phyloP scores from a whole-genome alignment of 2,113 vertebrate species.

The Elachura formosa region DNA sequence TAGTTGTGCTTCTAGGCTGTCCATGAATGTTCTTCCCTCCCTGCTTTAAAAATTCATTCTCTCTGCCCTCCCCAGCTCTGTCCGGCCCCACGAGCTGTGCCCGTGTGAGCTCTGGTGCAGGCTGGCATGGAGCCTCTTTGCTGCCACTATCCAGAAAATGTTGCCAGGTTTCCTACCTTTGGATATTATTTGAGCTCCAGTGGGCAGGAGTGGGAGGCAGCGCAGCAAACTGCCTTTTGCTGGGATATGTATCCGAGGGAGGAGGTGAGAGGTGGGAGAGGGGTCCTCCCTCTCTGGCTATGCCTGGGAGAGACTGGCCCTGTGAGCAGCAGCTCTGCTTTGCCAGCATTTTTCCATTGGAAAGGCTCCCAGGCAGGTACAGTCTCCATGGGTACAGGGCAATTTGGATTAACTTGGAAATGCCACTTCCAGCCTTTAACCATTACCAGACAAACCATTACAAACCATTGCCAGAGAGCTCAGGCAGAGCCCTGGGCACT shows the following conservation, averaged over 20 bases:
- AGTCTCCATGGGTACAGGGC: background rate
- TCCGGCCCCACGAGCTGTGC: rapidly evolving
- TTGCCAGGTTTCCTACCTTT: background rate
- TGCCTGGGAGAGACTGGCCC: background rate
- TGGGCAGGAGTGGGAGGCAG: background rate
- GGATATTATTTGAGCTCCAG: background rate
- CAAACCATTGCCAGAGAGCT: too few relatives aligned
- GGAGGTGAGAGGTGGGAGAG: background rate
- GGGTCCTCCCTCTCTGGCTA: background rate
- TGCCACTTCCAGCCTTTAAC: background rate
- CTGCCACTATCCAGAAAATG: background rate
- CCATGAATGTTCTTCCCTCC: background rate
- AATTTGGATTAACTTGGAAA: background rate
- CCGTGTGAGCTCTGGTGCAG: background rate
- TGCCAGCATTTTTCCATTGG: background rate
- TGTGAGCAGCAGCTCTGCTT: background rate
- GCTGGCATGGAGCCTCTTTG: background rate
- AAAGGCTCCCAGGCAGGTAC: background rate
- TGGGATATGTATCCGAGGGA: background rate
- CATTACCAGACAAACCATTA: too few relatives aligned
- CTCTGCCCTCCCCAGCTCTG: background rate
- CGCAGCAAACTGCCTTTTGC: background rate
- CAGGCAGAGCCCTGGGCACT: background rate
- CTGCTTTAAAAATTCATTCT: background rate
- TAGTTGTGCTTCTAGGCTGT: background rate